phyloP scores from a whole-genome alignment of 2,888 invertebrate genomes.

The Chaetogeoica ovagalla region DNA sequence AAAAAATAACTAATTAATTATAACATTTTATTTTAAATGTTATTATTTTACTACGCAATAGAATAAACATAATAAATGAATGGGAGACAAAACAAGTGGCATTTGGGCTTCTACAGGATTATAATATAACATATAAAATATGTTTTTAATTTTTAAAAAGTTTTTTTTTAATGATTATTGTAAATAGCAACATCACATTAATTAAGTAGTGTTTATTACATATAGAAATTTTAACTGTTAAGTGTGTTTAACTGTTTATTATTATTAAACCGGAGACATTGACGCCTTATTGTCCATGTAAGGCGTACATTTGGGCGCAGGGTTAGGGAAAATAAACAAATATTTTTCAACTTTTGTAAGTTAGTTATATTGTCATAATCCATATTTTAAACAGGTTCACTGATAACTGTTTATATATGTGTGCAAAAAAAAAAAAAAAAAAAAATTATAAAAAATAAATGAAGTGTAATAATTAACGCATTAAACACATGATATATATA shows the following conservation, averaged over 20 bases:
- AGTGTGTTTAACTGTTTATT: constrained; percentile 50
- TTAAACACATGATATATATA: constrained; percentile 28
- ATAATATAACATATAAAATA: constrained; percentile 16
- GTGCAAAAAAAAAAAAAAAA: too few relatives aligned
- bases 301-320: constrained; percentile 38
- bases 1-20: constrained; percentile 5
- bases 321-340: constrained; percentile 41
- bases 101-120: constrained; percentile 42
- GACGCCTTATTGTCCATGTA: constrained; percentile 5
- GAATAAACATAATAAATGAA: constrained; percentile 15
- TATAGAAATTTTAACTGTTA: constrained; percentile 49
- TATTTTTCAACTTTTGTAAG: constrained; percentile 29
- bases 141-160: constrained; percentile 20
- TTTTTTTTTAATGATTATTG: constrained; percentile 29
- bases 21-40: not conserved
- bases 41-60: constrained; percentile 9
- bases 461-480: constrained; percentile 36
- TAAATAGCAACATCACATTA: constrained; percentile 53
- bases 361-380: constrained; percentile 11
- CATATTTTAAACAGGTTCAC: constrained; percentile 13
- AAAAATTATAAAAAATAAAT: too few relatives aligned
- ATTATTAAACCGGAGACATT: constrained; percentile 40
- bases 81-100: constrained; percentile 41
- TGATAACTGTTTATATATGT: not conserved
- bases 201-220: constrained; percentile 46